phyloP scores from a whole-genome alignment of 2,888 invertebrate species.

The Eurois occulta region DNA sequence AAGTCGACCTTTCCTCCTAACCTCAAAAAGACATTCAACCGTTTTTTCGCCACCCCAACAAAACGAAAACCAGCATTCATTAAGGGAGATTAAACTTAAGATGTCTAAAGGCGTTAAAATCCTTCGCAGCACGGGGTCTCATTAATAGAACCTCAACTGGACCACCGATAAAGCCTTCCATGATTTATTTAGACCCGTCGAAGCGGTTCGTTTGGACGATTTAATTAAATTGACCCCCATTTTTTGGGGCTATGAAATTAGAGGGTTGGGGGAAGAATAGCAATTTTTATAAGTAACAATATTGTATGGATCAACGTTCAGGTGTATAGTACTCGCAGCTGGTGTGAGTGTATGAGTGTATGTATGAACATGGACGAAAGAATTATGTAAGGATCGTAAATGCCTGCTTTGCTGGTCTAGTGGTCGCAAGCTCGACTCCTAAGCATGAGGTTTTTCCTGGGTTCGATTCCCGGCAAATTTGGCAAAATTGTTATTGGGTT shows the following conservation, averaged over 20 bases:
- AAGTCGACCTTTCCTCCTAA: neutral
- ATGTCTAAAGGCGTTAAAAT: constrained; percentile 55
- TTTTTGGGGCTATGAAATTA: constrained; percentile 55
- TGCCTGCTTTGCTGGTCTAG: no score
- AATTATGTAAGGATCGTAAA: no score
- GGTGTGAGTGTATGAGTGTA: neutral
- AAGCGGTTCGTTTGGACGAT: constrained; percentile 65
- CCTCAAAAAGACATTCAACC: neutral
- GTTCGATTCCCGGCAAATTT: no score
- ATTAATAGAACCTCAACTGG: constrained; percentile 66
- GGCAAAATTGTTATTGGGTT: no score
- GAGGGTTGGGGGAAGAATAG: constrained; percentile 3
- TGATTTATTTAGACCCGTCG: constrained; percentile 66
- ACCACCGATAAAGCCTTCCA: constrained; percentile 61
- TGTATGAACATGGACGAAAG: no score
- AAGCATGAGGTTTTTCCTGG: no score
- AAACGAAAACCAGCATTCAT: constrained; percentile 47
- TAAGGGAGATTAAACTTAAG: constrained; percentile 49
- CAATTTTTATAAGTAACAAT: neutral
- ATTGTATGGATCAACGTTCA: neutral
- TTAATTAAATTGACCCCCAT: constrained; percentile 66
- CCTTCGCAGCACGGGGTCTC: constrained; percentile 46
- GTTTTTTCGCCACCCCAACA: constrained; percentile 34
- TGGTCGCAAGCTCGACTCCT: no score
- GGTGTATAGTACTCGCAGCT: neutral